Evolutionary conservation across 1,140 invertebrate species (phyloP), one percentile per base, ranked within the genome.

Genomic region (Physella acuta): DNA sequence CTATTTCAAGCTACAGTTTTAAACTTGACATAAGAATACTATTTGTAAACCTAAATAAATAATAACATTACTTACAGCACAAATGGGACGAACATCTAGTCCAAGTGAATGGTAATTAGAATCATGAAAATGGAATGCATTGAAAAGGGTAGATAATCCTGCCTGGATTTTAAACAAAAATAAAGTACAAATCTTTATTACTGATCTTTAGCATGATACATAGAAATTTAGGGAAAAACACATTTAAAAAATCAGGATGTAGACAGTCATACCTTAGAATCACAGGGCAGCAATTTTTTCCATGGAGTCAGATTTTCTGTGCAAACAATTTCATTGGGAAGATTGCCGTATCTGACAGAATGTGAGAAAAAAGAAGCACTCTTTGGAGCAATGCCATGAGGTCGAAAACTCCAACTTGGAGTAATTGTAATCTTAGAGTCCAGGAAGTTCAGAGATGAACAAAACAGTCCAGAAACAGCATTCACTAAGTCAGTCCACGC

Each of bases 221-320:
- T 59, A 16, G 33, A 59, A 33, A 8, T 30, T 31, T 3, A 59
- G 56, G 30, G 8, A 59, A 4, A 59, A 30, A 28, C 56, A 58
- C 4, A 11, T 28, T 11, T 17, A 26, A 4, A 16, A 2, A 26
- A 28, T 20, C 39, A 44, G 39, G 39, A 8, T 44, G 39, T 59
- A 69, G 51, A 3, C 55, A 26, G 31, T 39, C 73, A 62, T 68
- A 82, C 83, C 76, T 84, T 82, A 33, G 79, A 76, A 59, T 81
- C 79, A 87, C 97, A 99, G 2, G 97, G 97, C 37, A 99, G 81
- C 1, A 99, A 85, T 84, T 99, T 99, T 80, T 96, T 97, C 91
- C 95, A 99, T 3, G 97, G 97, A 36, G 97, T 99, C 74, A 99
- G 87, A 88, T 99, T 99, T 88, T 99, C 96, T 26, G 97, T 99